These are phyloP conservation scores for Philereme vetulata DNA, from an alignment of 2,888 invertebrate species.

Conservation along the genomic window DNA sequence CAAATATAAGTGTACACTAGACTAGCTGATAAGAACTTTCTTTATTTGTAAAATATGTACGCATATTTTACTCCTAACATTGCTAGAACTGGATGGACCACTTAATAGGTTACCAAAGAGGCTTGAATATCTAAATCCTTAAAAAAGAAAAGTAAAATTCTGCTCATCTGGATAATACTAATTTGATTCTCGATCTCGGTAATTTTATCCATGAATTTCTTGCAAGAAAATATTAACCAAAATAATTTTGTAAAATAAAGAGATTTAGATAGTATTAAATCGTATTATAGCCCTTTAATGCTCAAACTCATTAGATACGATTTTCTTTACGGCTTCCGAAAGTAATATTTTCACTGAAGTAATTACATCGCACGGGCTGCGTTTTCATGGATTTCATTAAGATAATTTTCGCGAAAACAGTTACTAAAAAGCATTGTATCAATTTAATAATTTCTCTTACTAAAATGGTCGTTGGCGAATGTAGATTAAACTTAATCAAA, in stretches of 20 bases:
- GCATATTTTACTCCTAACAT: too few relatives aligned
- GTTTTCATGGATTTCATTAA: slow-evolving; percentile 64
- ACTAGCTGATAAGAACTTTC: too few relatives aligned
- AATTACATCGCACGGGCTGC: slow-evolving; percentile 65
- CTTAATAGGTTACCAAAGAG: background rate
- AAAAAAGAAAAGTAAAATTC: background rate
- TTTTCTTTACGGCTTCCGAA: slow-evolving; percentile 76
- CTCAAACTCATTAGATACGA: slow-evolving; percentile 70
- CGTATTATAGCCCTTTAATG: slow-evolving; percentile 51
- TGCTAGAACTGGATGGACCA: too few relatives aligned
- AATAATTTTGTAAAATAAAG: background rate
- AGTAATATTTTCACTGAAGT: slow-evolving; percentile 70
- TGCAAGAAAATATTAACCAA: background rate
- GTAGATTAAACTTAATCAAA: too few relatives aligned
- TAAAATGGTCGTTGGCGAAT: background rate
- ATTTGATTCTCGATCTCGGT: background rate
- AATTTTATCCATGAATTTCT: background rate
- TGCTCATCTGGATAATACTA: background rate
- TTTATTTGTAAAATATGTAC: too few relatives aligned
- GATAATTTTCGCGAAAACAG: slow-evolving; percentile 45
- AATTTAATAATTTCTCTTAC: slow-evolving; percentile 22
- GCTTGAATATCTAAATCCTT: background rate
- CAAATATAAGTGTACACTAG: too few relatives aligned
- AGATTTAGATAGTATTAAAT: slow-evolving; percentile 24
- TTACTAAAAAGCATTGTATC: slow-evolving; percentile 35